A percentile compares a stretch with the other conserved stretches of the same genome.
phyloP scores from a whole-genome alignment of 1,140 invertebrate species.

The Eupeodes corollae region DNA sequence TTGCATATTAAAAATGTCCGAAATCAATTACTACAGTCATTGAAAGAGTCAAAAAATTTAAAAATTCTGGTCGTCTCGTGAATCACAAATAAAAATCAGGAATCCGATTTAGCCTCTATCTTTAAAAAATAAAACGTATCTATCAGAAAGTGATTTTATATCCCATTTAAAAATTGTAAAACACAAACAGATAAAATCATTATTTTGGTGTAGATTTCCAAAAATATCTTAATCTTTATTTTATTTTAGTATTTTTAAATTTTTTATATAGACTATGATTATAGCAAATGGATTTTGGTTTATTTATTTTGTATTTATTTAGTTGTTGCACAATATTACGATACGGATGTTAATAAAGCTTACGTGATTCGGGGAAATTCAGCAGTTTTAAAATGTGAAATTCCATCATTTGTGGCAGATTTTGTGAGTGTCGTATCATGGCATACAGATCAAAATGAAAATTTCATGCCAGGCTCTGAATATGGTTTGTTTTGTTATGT shows the following conservation, averaged over 20 bases:
- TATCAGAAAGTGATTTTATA: no score
- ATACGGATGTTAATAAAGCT: conserved; percentile 84
- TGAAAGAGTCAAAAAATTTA: no score
- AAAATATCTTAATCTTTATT: no score
- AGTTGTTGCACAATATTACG: conserved; percentile 83
- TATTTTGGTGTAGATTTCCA: no score
- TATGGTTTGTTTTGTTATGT: conserved; percentile 45
- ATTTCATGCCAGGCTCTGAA: conserved; percentile 46
- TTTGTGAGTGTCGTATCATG: conserved; percentile 79
- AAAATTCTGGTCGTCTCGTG: no score
- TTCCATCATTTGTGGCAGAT: conserved; percentile 84
- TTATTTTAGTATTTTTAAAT: background rate
- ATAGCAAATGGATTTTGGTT: background rate
- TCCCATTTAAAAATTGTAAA: no score
- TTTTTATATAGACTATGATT: background rate
- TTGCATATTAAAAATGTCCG: no score
- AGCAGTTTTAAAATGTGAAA: conserved; percentile 85
- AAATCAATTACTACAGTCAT: no score
- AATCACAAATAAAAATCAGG: no score
- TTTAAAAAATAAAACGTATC: no score
- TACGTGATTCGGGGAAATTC: conserved; percentile 88
- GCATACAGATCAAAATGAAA: conserved; percentile 69
- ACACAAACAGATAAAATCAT: no score
- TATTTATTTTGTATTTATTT: conserved; percentile 5
- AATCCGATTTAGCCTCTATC: no score